Evolutionary conservation across 1,140 invertebrate genomes (phyloP), one percentile per base, ranked within the genome.

Genomic region (Pseudomyrmex pallidus): DNA sequence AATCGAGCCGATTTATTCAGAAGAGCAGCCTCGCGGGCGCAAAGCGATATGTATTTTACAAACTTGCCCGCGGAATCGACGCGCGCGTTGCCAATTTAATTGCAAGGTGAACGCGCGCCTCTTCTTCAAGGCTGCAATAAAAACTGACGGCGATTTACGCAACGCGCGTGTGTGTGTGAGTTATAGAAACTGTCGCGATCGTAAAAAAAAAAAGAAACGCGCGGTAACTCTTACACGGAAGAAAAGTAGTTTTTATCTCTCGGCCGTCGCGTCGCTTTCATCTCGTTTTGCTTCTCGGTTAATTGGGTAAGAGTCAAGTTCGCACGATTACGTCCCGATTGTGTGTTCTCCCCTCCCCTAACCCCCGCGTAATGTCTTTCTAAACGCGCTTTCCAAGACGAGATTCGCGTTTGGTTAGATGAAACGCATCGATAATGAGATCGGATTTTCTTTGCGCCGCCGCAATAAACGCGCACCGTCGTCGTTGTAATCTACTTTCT

Each of bases 281-380:
- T 78, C 35, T 8, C 9, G 25, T 25, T 22, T 59, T 57, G 57
- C 4, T n/a, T 57, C 13, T 15, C 35, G 22, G 12, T 17, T 20
- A 59, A 68, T 78, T 80, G 57, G 4, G 44, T 44, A 15, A 25
- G 25, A 25, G 25, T 25, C 35, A 8, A 46, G 17, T 80, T 80
- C 76, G 66, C 76, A 72, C 66, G 66, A 77, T 77, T 68, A 68
- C 67, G 56, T 46, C 13, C 35, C 62, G 12, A 80, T 78, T 70
- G 66, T 70, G 35, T 35, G 0, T 35, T 0, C 0, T 0, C 35
- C 5, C 35, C 4, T 7, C 5, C 35, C 5, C 35, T n/a, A n/a
- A n/a, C 35, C 22, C 48, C 66, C 35, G 22, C 17, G 10, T 44
- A 57, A 70, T 59, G 59, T 80, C 35, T 48, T 59, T 48, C 20